Conservation (phyloP, 92 coral and sea anemone genomes). For the Phenganax stokvisi region DNA sequence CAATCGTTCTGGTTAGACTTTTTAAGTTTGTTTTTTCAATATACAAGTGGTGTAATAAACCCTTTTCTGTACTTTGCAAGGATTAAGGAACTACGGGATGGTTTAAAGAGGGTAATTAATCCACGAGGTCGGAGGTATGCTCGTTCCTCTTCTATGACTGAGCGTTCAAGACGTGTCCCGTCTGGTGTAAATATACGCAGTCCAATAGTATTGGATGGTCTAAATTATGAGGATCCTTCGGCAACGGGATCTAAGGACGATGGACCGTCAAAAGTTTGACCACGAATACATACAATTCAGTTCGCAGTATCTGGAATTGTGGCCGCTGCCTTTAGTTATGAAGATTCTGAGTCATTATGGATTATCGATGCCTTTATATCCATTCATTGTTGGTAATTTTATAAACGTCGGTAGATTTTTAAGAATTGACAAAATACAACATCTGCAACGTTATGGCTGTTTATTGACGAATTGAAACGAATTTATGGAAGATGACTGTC, state of each 20-base stretch:
- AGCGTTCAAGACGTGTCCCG: slow-evolving; percentile 21
- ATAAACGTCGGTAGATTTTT: too few species aligned
- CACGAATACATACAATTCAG: neutral
- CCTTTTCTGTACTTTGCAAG: slow-evolving; percentile 29
- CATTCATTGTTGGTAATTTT: too few species aligned
- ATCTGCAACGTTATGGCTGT: too few species aligned
- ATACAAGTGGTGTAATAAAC: slow-evolving; percentile 34
- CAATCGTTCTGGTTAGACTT: slow-evolving; percentile 32
- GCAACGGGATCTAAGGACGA: neutral
- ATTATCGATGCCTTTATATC: too few species aligned
- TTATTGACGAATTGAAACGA: too few species aligned
- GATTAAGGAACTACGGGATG: slow-evolving; percentile 26
- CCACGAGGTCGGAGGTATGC: slow-evolving; percentile 33
- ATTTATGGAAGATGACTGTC: too few species aligned
- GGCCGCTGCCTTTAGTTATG: neutral
- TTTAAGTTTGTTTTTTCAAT: slow-evolving; percentile 32
- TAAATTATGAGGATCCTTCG: neutral
- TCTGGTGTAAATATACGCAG: slow-evolving; percentile 15
- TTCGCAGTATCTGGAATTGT: neutral
- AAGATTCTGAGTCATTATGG: neutral
- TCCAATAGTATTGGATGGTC: neutral
- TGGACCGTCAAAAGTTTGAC: neutral
- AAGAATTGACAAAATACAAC: too few species aligned
- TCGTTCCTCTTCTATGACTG: slow-evolving; percentile 17
- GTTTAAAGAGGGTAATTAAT: neutral